Conservation (phyloP, 2,797 vertebrate genomes). For the Danio choprae region DNA sequence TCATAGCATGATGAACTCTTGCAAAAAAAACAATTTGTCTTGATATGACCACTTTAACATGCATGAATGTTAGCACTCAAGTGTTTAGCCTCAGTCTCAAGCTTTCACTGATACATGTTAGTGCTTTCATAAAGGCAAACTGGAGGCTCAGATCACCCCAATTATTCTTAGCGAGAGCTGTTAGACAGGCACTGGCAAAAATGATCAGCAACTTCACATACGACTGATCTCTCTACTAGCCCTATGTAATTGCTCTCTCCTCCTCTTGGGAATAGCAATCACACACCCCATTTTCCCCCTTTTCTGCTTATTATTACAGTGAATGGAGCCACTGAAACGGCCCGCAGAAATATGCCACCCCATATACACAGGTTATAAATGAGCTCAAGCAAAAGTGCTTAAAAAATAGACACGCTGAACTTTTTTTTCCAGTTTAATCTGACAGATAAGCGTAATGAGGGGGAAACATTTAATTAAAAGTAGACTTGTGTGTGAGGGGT, state of each 20-base stretch:
- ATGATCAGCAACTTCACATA: constrained; percentile 40
- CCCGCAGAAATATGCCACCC: constrained; percentile 29
- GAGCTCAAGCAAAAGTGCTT: background rate
- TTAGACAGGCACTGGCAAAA: constrained; percentile 28
- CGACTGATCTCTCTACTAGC: constrained; percentile 13
- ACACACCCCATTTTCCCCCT: constrained; percentile 25
- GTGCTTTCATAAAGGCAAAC: constrained; percentile 5
- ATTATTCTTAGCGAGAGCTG: constrained; percentile 22
- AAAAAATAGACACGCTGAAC: constrained; percentile 19
- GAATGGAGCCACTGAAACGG: constrained; percentile 13
- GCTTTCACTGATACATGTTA: background rate
- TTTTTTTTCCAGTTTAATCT: constrained; percentile 37
- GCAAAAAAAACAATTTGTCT: background rate
- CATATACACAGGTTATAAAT: constrained; percentile 33
- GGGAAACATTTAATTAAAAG: constrained; percentile 50
- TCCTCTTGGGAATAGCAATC: constrained; percentile 24
- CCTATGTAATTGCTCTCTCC: constrained; percentile 51
- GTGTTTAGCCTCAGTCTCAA: background rate
- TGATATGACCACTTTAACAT: constrained; percentile 1
- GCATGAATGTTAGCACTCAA: constrained; percentile 2
- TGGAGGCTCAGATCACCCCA: constrained; percentile 11
- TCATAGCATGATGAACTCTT: background rate
- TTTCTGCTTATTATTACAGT: constrained; percentile 39
- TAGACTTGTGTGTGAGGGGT: constrained; percentile 7
- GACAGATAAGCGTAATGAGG: constrained; percentile 38